Percentiles rank a stretch among this genome's conserved stretches.
Evolutionary conservation across 2,113 vertebrate species (phyloP).

Genomic region (Patagioenas fasciata): DNA sequence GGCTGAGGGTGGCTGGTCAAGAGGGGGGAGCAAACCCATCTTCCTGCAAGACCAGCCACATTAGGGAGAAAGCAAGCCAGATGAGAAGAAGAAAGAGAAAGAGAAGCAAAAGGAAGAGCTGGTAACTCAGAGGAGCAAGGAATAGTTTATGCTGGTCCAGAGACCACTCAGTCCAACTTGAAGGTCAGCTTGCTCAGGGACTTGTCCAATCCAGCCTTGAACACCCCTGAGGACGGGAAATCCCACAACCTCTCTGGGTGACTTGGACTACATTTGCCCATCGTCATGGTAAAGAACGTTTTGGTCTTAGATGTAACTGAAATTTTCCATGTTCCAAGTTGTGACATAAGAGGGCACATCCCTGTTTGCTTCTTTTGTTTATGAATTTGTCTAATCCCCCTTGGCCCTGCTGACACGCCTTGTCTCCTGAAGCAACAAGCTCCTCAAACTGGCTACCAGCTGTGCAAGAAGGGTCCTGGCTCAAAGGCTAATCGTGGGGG

Average conservation of each 20-base stretch:
- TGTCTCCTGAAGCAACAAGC: neutral
- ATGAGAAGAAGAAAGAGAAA: neutral
- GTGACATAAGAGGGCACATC: slow-evolving; percentile 48
- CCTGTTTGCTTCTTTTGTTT: slow-evolving; percentile 39
- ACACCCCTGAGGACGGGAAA: neutral
- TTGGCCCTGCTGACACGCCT: neutral
- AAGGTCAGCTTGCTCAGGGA: neutral
- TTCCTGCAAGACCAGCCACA: rapidly evolving
- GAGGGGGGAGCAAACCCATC: neutral
- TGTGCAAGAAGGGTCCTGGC: neutral
- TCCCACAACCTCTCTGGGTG: neutral
- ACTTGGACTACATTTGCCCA: slow-evolving; percentile 12
- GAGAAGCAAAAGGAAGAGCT: neutral
- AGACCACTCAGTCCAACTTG: neutral
- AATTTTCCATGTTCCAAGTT: slow-evolving; percentile 35
- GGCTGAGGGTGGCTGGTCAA: neutral
- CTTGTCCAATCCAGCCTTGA: neutral
- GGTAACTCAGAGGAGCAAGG: neutral
- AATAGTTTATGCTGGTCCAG: neutral
- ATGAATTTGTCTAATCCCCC: slow-evolving; percentile 6
- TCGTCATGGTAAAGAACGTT: neutral
- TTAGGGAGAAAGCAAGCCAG: neutral
- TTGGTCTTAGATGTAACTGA: neutral
- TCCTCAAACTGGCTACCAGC: neutral
- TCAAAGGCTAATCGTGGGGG: neutral